Evolutionary conservation across 2,113 vertebrate species (phyloP).

Genomic region (Phylloscopus whistleri): DNA sequence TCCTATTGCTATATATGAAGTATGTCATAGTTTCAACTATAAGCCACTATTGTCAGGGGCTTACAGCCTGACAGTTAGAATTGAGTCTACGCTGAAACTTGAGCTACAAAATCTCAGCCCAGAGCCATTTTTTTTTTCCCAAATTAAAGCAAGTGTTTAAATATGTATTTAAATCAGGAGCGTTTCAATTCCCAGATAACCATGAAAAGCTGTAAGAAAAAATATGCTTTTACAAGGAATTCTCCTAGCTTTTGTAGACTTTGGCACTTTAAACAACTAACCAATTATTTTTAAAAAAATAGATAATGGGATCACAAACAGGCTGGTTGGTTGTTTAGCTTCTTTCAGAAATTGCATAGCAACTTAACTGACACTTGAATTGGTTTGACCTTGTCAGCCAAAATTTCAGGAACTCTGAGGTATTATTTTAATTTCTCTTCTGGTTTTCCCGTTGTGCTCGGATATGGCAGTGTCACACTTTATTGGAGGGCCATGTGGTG

Average conservation of each 20-base stretch:
- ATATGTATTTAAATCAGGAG: constrained; percentile 6
- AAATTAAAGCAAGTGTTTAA: constrained; percentile 29
- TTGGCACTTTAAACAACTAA: neutral
- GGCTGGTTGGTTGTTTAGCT: neutral
- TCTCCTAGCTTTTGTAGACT: neutral
- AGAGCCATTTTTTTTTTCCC: neutral
- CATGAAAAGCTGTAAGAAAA: neutral
- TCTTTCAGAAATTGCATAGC: neutral
- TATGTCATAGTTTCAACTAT: neutral
- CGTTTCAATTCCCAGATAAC: neutral
- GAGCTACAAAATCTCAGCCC: constrained; percentile 29
- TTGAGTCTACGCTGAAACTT: constrained; percentile 12
- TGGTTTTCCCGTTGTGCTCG: neutral
- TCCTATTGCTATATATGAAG: neutral
- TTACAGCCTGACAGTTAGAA: constrained; percentile 18
- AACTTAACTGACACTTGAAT: neutral
- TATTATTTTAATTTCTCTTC: neutral
- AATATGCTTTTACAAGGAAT: neutral
- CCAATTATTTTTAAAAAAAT: neutral
- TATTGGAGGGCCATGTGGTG: neutral
- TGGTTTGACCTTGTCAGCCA: constrained; percentile 6
- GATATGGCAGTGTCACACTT: neutral
- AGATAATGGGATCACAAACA: neutral
- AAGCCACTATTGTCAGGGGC: constrained; percentile 18
- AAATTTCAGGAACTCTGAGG: neutral